Conservation (phyloP, 1,140 invertebrate species). For the Scylla paramamosain region DNA sequence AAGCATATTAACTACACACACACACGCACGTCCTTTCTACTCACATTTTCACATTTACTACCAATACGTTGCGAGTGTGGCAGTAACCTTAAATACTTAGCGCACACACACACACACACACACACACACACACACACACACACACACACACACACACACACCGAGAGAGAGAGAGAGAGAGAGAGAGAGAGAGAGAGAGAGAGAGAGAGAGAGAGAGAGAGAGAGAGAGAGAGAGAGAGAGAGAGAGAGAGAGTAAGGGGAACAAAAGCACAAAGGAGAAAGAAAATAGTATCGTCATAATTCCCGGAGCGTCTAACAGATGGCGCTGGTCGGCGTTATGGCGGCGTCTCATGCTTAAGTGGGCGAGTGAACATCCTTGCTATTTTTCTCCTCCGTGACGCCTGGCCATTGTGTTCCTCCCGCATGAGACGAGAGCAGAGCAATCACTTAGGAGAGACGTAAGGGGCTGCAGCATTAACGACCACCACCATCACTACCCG, state of each 20-base stretch:
- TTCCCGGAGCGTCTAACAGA: neutral
- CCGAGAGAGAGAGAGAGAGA: no score
- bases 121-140: no score
- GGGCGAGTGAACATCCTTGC: conserved; percentile 9
- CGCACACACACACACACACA: no score
- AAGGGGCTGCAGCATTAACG: neutral
- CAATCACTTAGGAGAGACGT: neutral
- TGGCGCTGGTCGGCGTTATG: neutral
- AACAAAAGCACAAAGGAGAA: neutral
- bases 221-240: neutral
- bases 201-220: neutral
- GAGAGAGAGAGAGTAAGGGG: neutral
- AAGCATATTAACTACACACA: conserved; percentile 15
- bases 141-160: no score
- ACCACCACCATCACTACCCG: neutral
- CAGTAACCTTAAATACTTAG: neutral
- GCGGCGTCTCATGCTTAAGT: conserved; percentile 1
- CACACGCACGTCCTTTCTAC: neutral
- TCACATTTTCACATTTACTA: conserved; percentile 4
- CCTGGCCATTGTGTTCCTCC: conserved; percentile 1
- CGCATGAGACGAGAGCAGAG: neutral
- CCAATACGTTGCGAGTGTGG: neutral
- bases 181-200: no score
- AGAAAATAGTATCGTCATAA: conserved; percentile 15
- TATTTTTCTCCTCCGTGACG: conserved; percentile 7